Percentiles rank a stretch among this genome's conserved stretches.
Conservation (phyloP, 2,797 vertebrate genomes). For the Myoxocephalus aenaeus region DNA sequence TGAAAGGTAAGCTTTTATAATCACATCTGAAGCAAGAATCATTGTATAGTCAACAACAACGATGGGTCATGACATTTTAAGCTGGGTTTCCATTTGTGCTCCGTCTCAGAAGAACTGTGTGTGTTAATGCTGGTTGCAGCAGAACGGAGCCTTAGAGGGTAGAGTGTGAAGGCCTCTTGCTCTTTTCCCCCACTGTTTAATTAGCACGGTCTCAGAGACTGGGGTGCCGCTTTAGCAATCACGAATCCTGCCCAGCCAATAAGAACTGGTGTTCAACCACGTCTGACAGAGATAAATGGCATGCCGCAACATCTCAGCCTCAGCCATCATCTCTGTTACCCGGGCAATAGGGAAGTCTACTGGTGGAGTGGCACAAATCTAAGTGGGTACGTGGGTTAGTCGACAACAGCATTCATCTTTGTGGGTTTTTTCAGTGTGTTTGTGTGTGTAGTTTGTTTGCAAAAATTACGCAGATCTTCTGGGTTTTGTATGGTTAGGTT, state of each 20-base stretch:
- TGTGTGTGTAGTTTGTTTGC: conserved; percentile 10
- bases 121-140: conserved; percentile 52
- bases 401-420: conserved; percentile 48
- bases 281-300: conserved; percentile 85
- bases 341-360: conserved; percentile 65
- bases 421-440: conserved; percentile 39
- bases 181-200: conserved; percentile 70
- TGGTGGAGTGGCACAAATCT: conserved; percentile 54
- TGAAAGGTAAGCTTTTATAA: conserved; percentile 78
- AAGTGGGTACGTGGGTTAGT: conserved; percentile 69
- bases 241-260: conserved; percentile 80
- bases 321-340: conserved; percentile 71
- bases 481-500: conserved; percentile 14
- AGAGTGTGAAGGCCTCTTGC: conserved; percentile 46
- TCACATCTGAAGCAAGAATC: conserved; percentile 19
- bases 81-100: conserved; percentile 47
- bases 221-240: conserved; percentile 75
- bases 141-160: conserved; percentile 45
- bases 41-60: conserved; percentile 18
- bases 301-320: conserved; percentile 71
- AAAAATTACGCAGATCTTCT: conserved; percentile 17
- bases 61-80: conserved; percentile 40
- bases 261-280: conserved; percentile 80
- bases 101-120: conserved; percentile 20
- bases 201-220: conserved; percentile 67